These are phyloP conservation scores for Conopomorpha cramerella DNA, from an alignment of 1,140 invertebrate genomes.

Conservation along the genomic window DNA sequence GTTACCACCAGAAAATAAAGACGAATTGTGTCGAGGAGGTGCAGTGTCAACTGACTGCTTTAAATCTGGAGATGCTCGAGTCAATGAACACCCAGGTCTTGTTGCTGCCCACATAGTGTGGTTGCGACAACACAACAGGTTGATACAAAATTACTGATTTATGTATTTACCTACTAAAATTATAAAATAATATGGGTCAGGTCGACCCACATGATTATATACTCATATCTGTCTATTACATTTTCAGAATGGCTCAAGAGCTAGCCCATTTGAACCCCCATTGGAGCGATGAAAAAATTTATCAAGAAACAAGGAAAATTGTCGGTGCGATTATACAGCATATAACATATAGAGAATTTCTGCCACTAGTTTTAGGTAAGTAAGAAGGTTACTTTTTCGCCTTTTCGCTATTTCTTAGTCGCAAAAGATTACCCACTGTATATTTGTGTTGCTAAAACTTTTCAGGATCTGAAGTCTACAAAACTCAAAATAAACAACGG, in stretches of 20 bases:
- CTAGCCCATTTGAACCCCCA: constrained; percentile 79
- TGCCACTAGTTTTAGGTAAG: constrained; percentile 80
- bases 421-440: no score
- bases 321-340: constrained; percentile 84
- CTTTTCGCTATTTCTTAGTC: no score
- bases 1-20: constrained; percentile 54
- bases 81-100: constrained; percentile 86
- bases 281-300: constrained; percentile 86
- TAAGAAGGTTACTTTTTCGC: no score
- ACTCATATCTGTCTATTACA: no score
- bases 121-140: constrained; percentile 86
- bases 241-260: constrained; percentile 72
- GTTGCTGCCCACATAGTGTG: constrained; percentile 87
- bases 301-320: constrained; percentile 86
- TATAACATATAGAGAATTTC: constrained; percentile 86
- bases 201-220: no score
- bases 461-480: constrained; percentile 1
- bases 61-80: constrained; percentile 76
- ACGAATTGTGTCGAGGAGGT: constrained; percentile 68
- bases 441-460: constrained; percentile 1
- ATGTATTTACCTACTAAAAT: no score
- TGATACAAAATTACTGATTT: no score
- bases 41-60: constrained; percentile 72
- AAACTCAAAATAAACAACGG: no score
- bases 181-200: no score